Base-by-base conservation (phyloP, 2,888 invertebrate species). In the Amphipyra tragopoginis region DNA sequence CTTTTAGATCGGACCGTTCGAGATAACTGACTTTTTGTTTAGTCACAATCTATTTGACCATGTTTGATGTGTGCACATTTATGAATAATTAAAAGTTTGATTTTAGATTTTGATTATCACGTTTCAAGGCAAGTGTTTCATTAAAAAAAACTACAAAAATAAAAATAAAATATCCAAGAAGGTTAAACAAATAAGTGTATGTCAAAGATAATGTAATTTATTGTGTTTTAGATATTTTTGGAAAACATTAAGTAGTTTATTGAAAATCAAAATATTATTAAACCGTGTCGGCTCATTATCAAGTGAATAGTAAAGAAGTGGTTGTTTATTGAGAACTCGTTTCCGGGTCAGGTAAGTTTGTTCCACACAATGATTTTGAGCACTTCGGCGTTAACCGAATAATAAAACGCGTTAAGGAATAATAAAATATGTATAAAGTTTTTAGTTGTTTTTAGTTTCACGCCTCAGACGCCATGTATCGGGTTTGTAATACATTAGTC, bases 401-500 rank as follows among this genome's bases (percentile, higher is more conserved):
- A 67, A 60, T 67, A 60, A 73, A 73, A 60, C 69, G 72, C 74
- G 75, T 73, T 55, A 69, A 75, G 69, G 69, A 79, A 83, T 80
- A 82, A 80, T 81, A 81, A 80, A 79, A 79, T 77, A 75, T 51
- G 52, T 75, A 71, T 79, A 76, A 74, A 69, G 70, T 73, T 76
- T 75, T 73, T 67, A 77, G 76, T 76, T 79, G 81, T 85, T 85
- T 86, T 85, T 84, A 83, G 80, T 83, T 83, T 83, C 76, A 81
- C 79, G 81, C 76, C 78, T 81, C 77, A 80, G 84, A 82, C 83
- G 78, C 82, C 81, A 74, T 86, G 88, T 89, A 88, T 88, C 89
- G 86, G 84, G 90, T 86, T 88, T 88, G 89, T 91, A 90, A 90
- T 91, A 92, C 93, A 93, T 93, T 92, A 93, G 92, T 79, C 83